phyloP scores from a whole-genome alignment of 2,797 vertebrate genomes.

The Masticophis lateralis region DNA sequence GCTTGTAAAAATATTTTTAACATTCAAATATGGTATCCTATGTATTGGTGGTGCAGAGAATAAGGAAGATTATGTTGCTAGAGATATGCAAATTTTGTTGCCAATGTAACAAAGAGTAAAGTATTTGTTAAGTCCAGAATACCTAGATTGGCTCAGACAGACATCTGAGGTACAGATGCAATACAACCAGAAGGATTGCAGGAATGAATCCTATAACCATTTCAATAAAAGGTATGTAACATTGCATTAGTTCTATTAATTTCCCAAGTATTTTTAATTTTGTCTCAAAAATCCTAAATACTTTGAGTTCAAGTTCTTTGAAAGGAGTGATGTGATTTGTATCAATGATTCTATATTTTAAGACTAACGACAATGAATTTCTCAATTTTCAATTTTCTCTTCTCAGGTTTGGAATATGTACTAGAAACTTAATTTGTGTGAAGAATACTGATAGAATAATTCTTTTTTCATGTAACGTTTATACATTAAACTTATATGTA shows the following conservation, averaged over 20 bases:
- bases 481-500: conserved; percentile 37
- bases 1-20: neutral
- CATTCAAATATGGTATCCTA: neutral
- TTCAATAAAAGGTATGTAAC: neutral
- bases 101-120: neutral
- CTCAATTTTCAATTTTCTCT: neutral
- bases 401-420: neutral
- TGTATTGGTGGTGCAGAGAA: neutral
- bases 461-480: conserved; percentile 43
- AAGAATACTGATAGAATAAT: neutral
- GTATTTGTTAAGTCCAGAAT: neutral
- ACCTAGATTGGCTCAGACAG: neutral
- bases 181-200: neutral
- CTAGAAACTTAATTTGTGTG: neutral
- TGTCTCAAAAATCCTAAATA: neutral
- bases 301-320: neutral
- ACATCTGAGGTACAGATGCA: neutral
- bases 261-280: neutral
- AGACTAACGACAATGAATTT: neutral
- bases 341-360: neutral
- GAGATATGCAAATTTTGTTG: neutral
- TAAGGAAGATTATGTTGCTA: neutral
- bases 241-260: neutral
- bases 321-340: neutral
- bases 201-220: neutral